Evolutionary conservation across 2,888 invertebrate species (phyloP).

Genomic region (Alcis repandata): DNA sequence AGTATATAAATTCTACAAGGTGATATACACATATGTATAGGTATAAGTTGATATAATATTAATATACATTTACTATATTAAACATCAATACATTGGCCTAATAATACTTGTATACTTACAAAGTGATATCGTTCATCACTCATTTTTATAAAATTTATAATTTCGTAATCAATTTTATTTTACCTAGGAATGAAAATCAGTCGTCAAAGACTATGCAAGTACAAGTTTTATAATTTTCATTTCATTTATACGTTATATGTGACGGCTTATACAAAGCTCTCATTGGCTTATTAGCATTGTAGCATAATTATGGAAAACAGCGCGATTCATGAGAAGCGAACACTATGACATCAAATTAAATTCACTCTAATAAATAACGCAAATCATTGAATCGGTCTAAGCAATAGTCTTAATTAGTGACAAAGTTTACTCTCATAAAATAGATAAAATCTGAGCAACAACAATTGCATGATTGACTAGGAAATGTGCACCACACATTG

Average conservation of each 20-base stretch:
- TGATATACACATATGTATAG: conserved; percentile 43
- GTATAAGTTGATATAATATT: conserved; percentile 62
- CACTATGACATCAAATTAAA: background rate
- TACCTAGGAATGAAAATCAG: conserved; percentile 82
- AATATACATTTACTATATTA: conserved; percentile 64
- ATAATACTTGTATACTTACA: conserved; percentile 74
- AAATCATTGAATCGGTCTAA: background rate
- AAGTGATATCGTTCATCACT: conserved; percentile 42
- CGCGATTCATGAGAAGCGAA: conserved; percentile 10
- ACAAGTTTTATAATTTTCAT: conserved; percentile 50
- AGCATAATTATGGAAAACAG: conserved; percentile 21
- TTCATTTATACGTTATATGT: conserved; percentile 58
- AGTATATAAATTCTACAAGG: conserved; percentile 41
- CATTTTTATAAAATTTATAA: conserved; percentile 41
- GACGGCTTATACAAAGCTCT: conserved; percentile 70
- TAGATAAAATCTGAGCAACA: conserved; percentile 47
- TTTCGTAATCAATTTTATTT: conserved; percentile 59
- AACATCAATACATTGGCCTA: conserved; percentile 63
- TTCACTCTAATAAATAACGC: background rate
- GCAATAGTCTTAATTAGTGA: conserved; percentile 10
- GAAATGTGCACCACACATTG: conserved; percentile 24
- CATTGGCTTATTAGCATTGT: conserved; percentile 48
- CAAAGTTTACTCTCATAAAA: conserved; percentile 13
- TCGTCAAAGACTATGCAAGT: conserved; percentile 74
- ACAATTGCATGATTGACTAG: conserved; percentile 28